Evolutionary conservation across 2,797 vertebrate genomes (phyloP), one percentile per base, ranked within the genome.

Genomic region (Epinephelus awoara): DNA sequence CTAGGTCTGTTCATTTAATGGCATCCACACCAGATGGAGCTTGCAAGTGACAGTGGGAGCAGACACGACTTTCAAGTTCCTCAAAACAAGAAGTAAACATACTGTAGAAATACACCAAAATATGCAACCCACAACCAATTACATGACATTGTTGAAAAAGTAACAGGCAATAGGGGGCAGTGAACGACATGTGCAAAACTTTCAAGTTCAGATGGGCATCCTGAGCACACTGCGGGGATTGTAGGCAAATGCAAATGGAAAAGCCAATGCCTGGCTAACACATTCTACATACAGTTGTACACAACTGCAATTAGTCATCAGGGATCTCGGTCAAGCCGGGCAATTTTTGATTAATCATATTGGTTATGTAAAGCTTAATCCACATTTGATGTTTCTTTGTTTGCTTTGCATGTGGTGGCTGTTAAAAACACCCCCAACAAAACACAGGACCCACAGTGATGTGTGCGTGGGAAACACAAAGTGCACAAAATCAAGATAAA

Each of bases 11-110:
- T 89, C 77, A 82, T 89, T 85, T 88, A 86, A 88, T 83, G 74
- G 82, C 67, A 75, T 80, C 73, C 73, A 78, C 74, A 88, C 42
- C 88, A 88, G 82, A 91, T 89, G 90, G 89, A 80, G 77, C 73
- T 84, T 80, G 75, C 61, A 79, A 88, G 72, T 75, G 80, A 81
- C 73, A 78, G 82, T 80, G 71, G 82, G 82, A 83, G 77, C 64
- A 69, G 67, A 78, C 27, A 76, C 19, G 55, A 74, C 88, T 90
- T 90, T 88, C 50, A 84, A 88, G 82, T 88, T 85, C 40, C 69
- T 86, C 77, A 83, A 83, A 89, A 82, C 69, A 78, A 76, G 62
- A 74, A 83, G 52, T 58, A 87, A 82, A 86, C 67, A 85, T 72
- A n/a, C 34, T 78, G 72, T 5, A 72, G 72, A 80, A 80, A 81